Conservation (phyloP, 2,888 invertebrate species). For the Apamea monoglypha region DNA sequence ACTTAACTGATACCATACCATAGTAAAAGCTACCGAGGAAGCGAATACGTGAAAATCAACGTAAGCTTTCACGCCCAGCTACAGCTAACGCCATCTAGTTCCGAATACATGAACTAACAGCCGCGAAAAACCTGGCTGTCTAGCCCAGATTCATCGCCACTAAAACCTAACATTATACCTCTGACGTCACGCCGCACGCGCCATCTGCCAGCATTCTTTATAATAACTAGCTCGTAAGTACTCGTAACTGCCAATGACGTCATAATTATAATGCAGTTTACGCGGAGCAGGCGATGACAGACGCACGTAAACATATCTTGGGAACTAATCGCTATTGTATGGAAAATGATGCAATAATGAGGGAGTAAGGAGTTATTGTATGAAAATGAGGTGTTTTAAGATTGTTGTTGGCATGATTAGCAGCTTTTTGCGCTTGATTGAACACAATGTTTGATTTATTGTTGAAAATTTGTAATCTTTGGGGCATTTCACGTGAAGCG, state of each 20-base stretch:
- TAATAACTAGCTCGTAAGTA: constrained; percentile 34
- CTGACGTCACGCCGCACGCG: constrained; percentile 46
- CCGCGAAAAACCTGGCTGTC: constrained; percentile 13
- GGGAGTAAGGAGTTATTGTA: constrained; percentile 40
- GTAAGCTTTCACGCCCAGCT: not conserved
- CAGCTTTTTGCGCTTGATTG: constrained; percentile 23
- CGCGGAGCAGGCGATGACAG: constrained; percentile 51
- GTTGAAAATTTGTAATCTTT: not conserved
- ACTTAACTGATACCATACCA: not conserved
- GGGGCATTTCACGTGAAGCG: too few species aligned
- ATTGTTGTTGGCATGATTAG: constrained; percentile 29
- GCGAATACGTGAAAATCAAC: not conserved
- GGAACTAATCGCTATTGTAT: constrained; percentile 54
- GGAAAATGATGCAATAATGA: constrained; percentile 28
- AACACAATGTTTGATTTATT: constrained; percentile 16
- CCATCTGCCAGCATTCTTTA: constrained; percentile 51
- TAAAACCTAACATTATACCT: constrained; percentile 30
- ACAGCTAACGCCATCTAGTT: constrained; percentile 38
- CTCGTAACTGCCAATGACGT: constrained; percentile 43
- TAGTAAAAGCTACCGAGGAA: not conserved
- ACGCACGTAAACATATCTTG: constrained; percentile 52
- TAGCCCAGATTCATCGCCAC: constrained; percentile 20
- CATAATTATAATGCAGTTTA: constrained; percentile 56
- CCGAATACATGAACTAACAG: not conserved
- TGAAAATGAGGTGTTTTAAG: constrained; percentile 42